A percentile compares a stretch with the other conserved stretches of the same genome.
Evolutionary conservation across 2,888 invertebrate species (phyloP).

Genomic region (Xestia rhomboidea): DNA sequence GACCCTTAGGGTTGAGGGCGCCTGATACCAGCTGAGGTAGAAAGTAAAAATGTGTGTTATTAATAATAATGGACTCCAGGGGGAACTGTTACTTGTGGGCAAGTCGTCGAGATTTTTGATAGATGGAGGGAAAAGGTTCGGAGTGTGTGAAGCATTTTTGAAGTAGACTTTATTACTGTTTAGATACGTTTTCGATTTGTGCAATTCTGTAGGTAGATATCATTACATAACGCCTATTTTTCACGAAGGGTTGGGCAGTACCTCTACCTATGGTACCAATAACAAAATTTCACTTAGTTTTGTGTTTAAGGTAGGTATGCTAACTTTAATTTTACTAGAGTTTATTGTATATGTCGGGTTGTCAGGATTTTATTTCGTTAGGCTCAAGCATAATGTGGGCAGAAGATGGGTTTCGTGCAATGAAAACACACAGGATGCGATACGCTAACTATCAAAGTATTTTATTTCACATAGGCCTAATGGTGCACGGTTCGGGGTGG

Average conservation of each 20-base stretch:
- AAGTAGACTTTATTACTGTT: neutral
- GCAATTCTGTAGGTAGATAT: neutral
- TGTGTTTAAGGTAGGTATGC: neutral
- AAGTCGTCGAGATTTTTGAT: conserved; percentile 7
- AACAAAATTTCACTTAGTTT: too few relatives aligned
- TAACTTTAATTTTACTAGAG: neutral
- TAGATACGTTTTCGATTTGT: neutral
- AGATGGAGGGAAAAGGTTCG: neutral
- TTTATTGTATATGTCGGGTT: too few relatives aligned
- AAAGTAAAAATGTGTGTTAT: conserved; percentile 25
- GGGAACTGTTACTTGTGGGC: conserved; percentile 15
- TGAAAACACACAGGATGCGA: too few relatives aligned
- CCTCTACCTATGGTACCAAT: too few relatives aligned
- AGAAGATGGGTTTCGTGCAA: too few relatives aligned
- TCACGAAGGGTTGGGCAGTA: neutral
- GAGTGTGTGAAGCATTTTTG: neutral
- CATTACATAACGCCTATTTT: neutral
- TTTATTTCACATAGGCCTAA: too few relatives aligned
- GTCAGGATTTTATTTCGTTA: too few relatives aligned
- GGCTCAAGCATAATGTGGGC: too few relatives aligned
- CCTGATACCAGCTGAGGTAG: conserved; percentile 10
- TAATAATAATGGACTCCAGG: conserved; percentile 23
- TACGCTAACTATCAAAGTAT: too few relatives aligned
- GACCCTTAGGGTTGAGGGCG: conserved; percentile 27
- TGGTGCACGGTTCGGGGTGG: too few relatives aligned